Conservation (phyloP, 2,888 invertebrate species). For the Acanthoscelides obtectus region DNA sequence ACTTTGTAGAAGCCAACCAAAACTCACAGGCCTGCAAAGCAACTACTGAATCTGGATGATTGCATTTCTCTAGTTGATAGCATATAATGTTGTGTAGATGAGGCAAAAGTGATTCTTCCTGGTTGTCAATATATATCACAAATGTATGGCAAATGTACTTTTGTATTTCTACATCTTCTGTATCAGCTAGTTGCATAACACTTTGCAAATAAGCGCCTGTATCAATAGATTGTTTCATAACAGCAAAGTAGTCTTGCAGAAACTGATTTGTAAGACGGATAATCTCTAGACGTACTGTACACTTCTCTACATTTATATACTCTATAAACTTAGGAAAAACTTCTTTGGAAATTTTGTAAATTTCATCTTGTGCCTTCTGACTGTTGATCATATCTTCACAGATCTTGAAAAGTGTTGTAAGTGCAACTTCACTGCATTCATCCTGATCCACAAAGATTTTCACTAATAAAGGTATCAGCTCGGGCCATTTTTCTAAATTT, state of each 20-base stretch:
- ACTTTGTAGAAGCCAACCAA: conserved; percentile 95
- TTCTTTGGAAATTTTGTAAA: conserved; percentile 34
- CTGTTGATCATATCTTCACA: conserved; percentile 81
- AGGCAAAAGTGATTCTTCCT: conserved; percentile 90
- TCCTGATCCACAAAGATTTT: conserved; percentile 87
- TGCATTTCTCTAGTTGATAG: conserved; percentile 92
- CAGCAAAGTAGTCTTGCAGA: conserved; percentile 39
- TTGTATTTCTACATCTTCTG: conserved; percentile 91
- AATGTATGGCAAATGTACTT: conserved; percentile 97
- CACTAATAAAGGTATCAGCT: conserved; percentile 84
- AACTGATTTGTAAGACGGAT: conserved; percentile 41
- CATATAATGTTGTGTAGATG: conserved; percentile 95
- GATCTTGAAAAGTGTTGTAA: conserved; percentile 96
- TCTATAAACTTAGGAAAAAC: conserved; percentile 38
- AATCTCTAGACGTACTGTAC: conserved; percentile 33
- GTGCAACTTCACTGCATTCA: conserved; percentile 93
- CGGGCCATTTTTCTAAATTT: conserved; percentile 86
- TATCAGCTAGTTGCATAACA: conserved; percentile 87
- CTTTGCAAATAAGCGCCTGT: conserved; percentile 60
- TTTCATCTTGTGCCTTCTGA: conserved; percentile 35
- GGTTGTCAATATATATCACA: conserved; percentile 84
- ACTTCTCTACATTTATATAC: conserved; percentile 32
- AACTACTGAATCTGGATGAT: conserved; percentile 86
- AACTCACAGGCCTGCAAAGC: conserved; percentile 98
- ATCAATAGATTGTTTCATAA: conserved; percentile 41